Evolutionary conservation across 2,888 invertebrate species (phyloP).

Genomic region (Limnephilus marmoratus): DNA sequence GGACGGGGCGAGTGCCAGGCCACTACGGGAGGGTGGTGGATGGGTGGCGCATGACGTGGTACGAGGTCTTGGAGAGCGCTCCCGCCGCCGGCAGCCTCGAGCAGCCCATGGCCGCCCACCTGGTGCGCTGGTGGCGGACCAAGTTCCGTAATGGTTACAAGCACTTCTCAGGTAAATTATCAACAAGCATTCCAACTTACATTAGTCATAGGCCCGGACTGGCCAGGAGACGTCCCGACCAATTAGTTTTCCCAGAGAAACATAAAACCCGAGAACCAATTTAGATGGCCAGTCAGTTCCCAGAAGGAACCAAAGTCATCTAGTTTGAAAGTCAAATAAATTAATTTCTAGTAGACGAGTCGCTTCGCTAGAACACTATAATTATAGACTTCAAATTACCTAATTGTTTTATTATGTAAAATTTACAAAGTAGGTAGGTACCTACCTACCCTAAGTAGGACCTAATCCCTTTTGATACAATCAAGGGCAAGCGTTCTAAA

Average conservation of each 20-base stretch:
- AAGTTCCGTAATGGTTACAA: constrained; percentile 86
- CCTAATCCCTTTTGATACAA: neutral
- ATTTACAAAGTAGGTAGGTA: neutral
- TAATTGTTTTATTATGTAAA: neutral
- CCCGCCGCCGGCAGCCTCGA: constrained; percentile 75
- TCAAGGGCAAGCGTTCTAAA: neutral
- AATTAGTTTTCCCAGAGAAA: neutral
- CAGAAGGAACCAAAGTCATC: neutral
- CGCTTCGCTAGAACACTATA: neutral
- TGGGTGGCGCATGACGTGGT: constrained; percentile 75
- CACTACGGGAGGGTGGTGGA: constrained; percentile 8
- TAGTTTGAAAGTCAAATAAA: neutral
- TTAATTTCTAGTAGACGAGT: neutral
- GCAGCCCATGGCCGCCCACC: constrained; percentile 82
- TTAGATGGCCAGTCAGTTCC: neutral
- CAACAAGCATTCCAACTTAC: neutral
- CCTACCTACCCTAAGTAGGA: too few species aligned
- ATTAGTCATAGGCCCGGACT: neutral
- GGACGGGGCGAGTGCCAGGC: constrained; percentile 28
- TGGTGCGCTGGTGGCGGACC: constrained; percentile 87
- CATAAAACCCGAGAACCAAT: neutral
- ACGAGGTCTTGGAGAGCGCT: constrained; percentile 75
- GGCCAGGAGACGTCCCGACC: neutral
- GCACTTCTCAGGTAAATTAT: constrained; percentile 83
- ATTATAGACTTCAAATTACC: neutral